Percentiles rank a stretch among this genome's conserved stretches.
These are phyloP conservation scores for Balanococcus diminutus DNA, from an alignment of 2,888 invertebrate species.

Conservation along the genomic window DNA sequence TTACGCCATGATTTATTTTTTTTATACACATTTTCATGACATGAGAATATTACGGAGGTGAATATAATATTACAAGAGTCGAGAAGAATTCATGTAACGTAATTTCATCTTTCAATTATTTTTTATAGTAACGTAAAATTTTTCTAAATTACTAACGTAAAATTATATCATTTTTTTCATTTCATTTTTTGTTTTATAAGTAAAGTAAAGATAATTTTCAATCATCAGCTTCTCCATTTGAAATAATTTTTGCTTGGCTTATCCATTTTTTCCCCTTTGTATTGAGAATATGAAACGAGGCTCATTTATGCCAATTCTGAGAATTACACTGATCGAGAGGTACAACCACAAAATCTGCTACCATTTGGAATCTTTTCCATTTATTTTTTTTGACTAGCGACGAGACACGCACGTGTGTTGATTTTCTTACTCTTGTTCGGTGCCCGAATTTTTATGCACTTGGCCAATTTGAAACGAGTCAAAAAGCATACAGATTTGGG, in stretches of 20 bases:
- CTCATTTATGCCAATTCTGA: too few species aligned
- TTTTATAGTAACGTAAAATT: background rate
- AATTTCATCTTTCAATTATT: background rate
- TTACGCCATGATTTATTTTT: background rate
- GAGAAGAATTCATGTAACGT: background rate
- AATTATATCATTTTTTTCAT: too few species aligned
- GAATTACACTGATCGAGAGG: too few species aligned
- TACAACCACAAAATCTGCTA: too few species aligned
- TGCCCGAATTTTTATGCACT: background rate
- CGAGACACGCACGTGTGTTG: constrained; percentile 21
- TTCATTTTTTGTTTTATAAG: background rate
- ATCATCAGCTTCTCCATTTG: too few species aligned
- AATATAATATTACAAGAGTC: background rate
- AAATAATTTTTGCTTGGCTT: too few species aligned
- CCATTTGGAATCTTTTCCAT: background rate
- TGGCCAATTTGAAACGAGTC: too few species aligned
- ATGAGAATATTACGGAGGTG: background rate
- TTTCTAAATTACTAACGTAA: too few species aligned
- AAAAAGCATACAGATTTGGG: background rate
- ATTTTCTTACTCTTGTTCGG: background rate
- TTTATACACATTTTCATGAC: too few species aligned
- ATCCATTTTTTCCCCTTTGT: too few species aligned
- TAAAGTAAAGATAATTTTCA: too few species aligned
- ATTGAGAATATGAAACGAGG: too few species aligned
- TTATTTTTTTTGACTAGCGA: background rate